A percentile compares a stretch with the other conserved stretches of the same genome.
Conservation (phyloP, 1,140 invertebrate species). For the Formica exsecta region DNA sequence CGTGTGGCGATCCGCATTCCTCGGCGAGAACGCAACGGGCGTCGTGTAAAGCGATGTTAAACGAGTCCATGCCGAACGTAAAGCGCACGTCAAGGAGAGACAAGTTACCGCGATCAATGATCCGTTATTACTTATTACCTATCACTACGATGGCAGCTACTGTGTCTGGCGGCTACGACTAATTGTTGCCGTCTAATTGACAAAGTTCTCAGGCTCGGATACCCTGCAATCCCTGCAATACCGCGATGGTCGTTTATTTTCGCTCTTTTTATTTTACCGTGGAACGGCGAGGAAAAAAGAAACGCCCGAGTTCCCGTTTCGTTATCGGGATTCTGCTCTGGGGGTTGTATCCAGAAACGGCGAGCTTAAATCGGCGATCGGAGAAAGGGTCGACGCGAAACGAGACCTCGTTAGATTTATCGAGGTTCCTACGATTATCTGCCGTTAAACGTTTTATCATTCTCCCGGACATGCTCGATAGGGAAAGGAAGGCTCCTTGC, state of each 20-base stretch:
- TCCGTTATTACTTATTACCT: slow-evolving; percentile 80
- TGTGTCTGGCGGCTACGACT: slow-evolving; percentile 71
- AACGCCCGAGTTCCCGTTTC: slow-evolving; percentile 57
- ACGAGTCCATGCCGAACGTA: slow-evolving; percentile 3
- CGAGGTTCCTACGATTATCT: slow-evolving; percentile 54
- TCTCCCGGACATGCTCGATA: slow-evolving; percentile 32
- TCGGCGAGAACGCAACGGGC: background rate
- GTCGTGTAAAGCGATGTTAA: slow-evolving; percentile 48
- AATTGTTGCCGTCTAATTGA: slow-evolving; percentile 84
- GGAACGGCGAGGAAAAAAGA: slow-evolving; percentile 43
- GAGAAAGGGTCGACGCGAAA: slow-evolving; percentile 27
- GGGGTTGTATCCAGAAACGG: slow-evolving; percentile 26
- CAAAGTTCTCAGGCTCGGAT: slow-evolving; percentile 82
- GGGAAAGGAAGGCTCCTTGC: background rate
- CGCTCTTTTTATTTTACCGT: slow-evolving; percentile 43
- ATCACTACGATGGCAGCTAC: slow-evolving; percentile 62
- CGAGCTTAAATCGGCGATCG: slow-evolving; percentile 44
- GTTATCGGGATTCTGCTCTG: slow-evolving; percentile 64
- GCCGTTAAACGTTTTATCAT: slow-evolving; percentile 60
- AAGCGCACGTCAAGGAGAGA: background rate
- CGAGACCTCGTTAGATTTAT: slow-evolving; percentile 65
- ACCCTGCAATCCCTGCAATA: slow-evolving; percentile 54
- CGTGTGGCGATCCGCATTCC: slow-evolving; percentile 21
- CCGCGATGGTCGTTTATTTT: slow-evolving; percentile 38
- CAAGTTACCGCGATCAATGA: slow-evolving; percentile 52